These are phyloP conservation scores for Gobionotothen gibberifrons DNA, from an alignment of 2,797 vertebrate genomes.

Conservation along the genomic window DNA sequence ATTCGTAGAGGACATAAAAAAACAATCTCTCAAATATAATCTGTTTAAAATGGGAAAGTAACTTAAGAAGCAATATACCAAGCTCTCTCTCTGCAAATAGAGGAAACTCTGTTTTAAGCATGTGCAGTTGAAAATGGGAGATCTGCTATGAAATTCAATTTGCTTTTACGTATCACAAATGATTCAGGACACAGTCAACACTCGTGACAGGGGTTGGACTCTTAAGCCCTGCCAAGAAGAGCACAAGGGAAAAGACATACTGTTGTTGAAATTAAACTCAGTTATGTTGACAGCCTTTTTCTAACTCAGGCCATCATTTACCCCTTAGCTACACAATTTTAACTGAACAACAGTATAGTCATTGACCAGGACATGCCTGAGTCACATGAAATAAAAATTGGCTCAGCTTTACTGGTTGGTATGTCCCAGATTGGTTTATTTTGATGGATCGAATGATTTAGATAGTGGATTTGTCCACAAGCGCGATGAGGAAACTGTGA, in stretches of 20 bases:
- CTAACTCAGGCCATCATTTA: slow-evolving; percentile 27
- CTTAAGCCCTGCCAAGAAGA: slow-evolving; percentile 49
- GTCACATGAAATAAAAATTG: slow-evolving; percentile 49
- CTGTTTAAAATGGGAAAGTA: slow-evolving; percentile 8
- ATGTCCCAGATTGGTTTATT: slow-evolving; percentile 38
- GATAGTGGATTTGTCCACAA: slow-evolving; percentile 31
- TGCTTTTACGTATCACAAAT: slow-evolving; percentile 58
- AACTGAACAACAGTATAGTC: slow-evolving; percentile 44
- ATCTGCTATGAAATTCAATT: slow-evolving; percentile 65
- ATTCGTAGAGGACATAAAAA: background rate
- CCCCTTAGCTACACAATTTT: slow-evolving; percentile 48
- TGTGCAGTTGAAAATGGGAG: slow-evolving; percentile 52
- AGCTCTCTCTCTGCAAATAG: slow-evolving; percentile 42
- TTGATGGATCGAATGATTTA: slow-evolving; percentile 27
- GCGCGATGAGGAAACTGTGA: slow-evolving; percentile 16
- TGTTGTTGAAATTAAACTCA: slow-evolving; percentile 49
- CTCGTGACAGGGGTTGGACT: slow-evolving; percentile 59
- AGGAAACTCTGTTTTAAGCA: slow-evolving; percentile 40
- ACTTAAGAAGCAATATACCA: slow-evolving; percentile 20
- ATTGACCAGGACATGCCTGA: slow-evolving; percentile 27
- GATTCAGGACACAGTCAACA: slow-evolving; percentile 49
- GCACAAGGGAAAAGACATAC: slow-evolving; percentile 37
- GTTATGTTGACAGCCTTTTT: slow-evolving; percentile 38
- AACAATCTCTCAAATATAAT: background rate
- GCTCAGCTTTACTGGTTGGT: slow-evolving; percentile 19